These are phyloP conservation scores for Leptopterna dolabrata DNA, from an alignment of 2,888 invertebrate genomes.

Conservation along the genomic window DNA sequence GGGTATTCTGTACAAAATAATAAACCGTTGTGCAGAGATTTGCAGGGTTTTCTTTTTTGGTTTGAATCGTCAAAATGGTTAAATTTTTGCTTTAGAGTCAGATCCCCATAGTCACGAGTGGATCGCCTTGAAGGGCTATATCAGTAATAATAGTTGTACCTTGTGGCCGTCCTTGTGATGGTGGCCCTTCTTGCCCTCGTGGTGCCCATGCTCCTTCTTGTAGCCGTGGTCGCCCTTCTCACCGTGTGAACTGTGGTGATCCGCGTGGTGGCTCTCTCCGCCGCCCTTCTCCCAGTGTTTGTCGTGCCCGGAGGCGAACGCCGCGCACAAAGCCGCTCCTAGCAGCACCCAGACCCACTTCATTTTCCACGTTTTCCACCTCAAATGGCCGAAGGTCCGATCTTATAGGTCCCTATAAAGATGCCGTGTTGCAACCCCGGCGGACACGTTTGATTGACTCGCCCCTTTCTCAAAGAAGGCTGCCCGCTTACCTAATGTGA, in stretches of 20 bases:
- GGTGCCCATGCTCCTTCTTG: slow-evolving; percentile 74
- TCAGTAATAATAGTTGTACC: background rate
- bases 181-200: slow-evolving; percentile 75
- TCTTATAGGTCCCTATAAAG: slow-evolving; percentile 8
- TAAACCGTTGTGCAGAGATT: too few species aligned
- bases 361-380: background rate
- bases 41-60: too few species aligned
- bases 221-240: slow-evolving; percentile 80
- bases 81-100: too few species aligned
- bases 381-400: background rate
- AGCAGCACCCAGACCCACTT: slow-evolving; percentile 27
- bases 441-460: slow-evolving; percentile 39
- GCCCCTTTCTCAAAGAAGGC: background rate
- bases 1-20: too few species aligned
- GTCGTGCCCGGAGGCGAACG: background rate
- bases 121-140: too few species aligned
- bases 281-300: slow-evolving; percentile 74
- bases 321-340: background rate
- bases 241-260: slow-evolving; percentile 75
- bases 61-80: too few species aligned
- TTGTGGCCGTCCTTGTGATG: slow-evolving; percentile 76
- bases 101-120: too few species aligned
- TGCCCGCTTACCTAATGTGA: slow-evolving; percentile 18
- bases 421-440: slow-evolving; percentile 34
- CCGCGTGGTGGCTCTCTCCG: slow-evolving; percentile 75